Evolutionary conservation across 2,113 vertebrate genomes (phyloP).

Genomic region (Phylloscopus whistleri): DNA sequence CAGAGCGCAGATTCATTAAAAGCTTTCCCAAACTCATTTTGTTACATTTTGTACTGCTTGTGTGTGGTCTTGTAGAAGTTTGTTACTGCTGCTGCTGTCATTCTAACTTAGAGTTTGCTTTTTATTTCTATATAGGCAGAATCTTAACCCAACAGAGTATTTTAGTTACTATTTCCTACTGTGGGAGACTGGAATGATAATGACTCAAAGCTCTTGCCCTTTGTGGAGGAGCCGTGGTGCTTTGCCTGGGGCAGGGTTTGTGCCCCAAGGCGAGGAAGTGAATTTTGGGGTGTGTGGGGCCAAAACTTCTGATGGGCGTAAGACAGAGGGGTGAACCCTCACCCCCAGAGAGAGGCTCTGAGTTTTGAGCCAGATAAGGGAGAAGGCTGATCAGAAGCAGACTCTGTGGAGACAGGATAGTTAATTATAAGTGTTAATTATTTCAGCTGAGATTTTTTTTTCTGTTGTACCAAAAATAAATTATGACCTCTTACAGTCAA

Average conservation of each 20-base stretch:
- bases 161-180: not conserved
- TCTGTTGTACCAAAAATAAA: not conserved
- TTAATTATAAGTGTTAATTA: not conserved
- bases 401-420: not conserved
- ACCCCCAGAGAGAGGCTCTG: not conserved
- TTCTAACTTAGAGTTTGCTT: not conserved
- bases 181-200: not conserved
- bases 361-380: not conserved
- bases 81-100: not conserved
- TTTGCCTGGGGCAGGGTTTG: not conserved
- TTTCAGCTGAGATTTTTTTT: not conserved
- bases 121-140: not conserved
- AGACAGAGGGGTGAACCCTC: not conserved
- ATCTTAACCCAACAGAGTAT: not conserved
- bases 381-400: not conserved
- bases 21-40: not conserved
- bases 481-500: not conserved
- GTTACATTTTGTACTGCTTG: not conserved
- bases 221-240: not conserved
- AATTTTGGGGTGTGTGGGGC: not conserved
- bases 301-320: not conserved
- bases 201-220: rapidly evolving
- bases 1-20: not conserved
- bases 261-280: no score
- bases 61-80: not conserved